Evolutionary conservation across 2,888 invertebrate species (phyloP).

Genomic region (Sarcophaga caerulescens): DNA sequence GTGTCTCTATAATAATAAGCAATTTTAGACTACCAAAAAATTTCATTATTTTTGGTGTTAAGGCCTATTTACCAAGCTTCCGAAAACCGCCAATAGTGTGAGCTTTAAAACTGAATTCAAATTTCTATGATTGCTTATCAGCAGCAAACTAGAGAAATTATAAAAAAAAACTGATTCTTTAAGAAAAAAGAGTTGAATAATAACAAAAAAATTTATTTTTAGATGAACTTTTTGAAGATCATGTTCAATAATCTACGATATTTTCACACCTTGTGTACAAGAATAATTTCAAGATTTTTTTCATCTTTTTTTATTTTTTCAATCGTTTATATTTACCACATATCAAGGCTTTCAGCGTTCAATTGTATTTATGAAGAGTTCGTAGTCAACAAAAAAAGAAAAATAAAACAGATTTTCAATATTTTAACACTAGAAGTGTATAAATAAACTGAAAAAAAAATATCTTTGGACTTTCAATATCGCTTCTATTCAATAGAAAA

Average conservation of each 20-base stretch:
- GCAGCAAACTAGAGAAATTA: no score
- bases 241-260: not conserved
- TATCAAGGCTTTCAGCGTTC: not conserved
- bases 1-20: no score
- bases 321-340: not conserved
- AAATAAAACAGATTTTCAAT: not conserved
- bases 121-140: no score
- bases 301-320: not conserved
- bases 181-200: not conserved
- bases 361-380: not conserved
- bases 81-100: no score
- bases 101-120: no score
- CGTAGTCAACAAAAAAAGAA: not conserved
- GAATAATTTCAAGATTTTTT: not conserved
- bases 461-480: not conserved
- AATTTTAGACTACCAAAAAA: no score
- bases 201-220: conserved; percentile 5
- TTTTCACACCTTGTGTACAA: conserved; percentile 16
- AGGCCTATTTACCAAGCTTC: no score
- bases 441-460: not conserved
- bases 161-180: no score
- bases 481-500: no score
- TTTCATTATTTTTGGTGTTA: no score
- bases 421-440: conserved; percentile 20
- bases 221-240: conserved; percentile 27